Conservation (phyloP, 2,797 vertebrate genomes). For the Darevskia mixta region DNA sequence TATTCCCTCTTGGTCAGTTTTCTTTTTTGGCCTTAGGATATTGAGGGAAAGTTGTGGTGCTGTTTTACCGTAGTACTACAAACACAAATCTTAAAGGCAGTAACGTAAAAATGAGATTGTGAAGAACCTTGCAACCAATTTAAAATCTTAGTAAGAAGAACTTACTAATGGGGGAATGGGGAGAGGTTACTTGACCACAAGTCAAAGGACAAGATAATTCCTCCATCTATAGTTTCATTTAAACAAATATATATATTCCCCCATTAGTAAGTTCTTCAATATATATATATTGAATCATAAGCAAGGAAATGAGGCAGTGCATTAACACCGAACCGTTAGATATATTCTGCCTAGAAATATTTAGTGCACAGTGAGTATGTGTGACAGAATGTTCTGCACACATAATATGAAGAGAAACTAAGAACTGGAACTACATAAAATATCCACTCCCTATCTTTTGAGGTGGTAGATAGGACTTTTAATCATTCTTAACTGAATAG, state of each 20-base stretch:
- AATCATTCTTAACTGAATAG: background rate
- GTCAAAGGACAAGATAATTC: background rate
- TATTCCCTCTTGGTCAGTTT: accelerated
- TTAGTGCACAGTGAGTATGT: background rate
- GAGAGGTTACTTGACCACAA: background rate
- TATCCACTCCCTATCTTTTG: constrained; percentile 13
- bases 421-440: background rate
- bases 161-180: background rate
- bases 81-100: background rate
- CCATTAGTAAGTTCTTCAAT: too few relatives aligned
- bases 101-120: background rate
- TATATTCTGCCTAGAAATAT: constrained; percentile 15
- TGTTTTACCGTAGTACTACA: background rate
- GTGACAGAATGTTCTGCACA: constrained; percentile 12
- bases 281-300: constrained; percentile 47
- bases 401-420: constrained; percentile 1
- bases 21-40: constrained; percentile 6
- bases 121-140: too few relatives aligned
- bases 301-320: constrained; percentile 40
- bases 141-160: background rate
- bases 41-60: background rate
- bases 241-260: constrained; percentile 36
- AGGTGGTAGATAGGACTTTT: background rate
- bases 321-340: constrained; percentile 6
- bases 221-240: constrained; percentile 6